Evolutionary conservation across 2,113 vertebrate genomes (phyloP).

Genomic region (Dascyllus trimaculatus): DNA sequence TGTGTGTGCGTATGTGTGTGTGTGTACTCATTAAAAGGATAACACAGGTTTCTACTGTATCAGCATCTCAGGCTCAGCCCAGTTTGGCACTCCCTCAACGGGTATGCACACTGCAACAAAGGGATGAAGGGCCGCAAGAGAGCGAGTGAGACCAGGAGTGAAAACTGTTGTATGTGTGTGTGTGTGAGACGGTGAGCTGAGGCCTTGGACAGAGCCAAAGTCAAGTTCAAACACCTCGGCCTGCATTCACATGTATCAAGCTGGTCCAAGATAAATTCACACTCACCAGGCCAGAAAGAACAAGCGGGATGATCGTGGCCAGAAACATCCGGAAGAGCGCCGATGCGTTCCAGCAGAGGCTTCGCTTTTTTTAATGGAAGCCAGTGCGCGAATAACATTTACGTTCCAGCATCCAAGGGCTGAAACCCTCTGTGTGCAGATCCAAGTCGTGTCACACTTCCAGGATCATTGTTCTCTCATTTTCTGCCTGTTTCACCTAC

Average conservation of each 20-base stretch:
- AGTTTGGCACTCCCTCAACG: slow-evolving; percentile 72
- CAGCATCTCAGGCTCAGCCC: slow-evolving; percentile 82
- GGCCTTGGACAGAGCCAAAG: slow-evolving; percentile 68
- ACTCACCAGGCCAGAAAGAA: slow-evolving; percentile 57
- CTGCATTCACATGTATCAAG: slow-evolving; percentile 58
- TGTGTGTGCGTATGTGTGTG: slow-evolving; percentile 51
- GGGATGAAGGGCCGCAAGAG: slow-evolving; percentile 54
- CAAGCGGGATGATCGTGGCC: slow-evolving; percentile 54
- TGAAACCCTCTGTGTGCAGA: slow-evolving; percentile 16
- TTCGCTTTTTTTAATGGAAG: slow-evolving; percentile 11
- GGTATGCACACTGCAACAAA: slow-evolving; percentile 67
- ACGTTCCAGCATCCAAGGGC: slow-evolving; percentile 60
- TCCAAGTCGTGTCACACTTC: slow-evolving; percentile 56
- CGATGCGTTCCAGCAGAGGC: slow-evolving; percentile 49
- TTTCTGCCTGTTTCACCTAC: slow-evolving; percentile 65
- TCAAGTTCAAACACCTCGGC: slow-evolving; percentile 63
- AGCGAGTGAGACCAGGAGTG: slow-evolving; percentile 29
- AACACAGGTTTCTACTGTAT: slow-evolving; percentile 78
- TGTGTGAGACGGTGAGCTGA: slow-evolving; percentile 30
- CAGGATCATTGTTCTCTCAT: slow-evolving; percentile 69
- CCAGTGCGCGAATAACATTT: slow-evolving; percentile 43
- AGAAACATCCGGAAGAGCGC: slow-evolving; percentile 53
- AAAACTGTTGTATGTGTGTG: slow-evolving; percentile 11
- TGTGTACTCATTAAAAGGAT: slow-evolving; percentile 83
- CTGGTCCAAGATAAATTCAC: slow-evolving; percentile 67